These are phyloP conservation scores for Ctenodactylus gundi DNA, from an alignment of 2,113 vertebrate genomes.

Conservation along the genomic window DNA sequence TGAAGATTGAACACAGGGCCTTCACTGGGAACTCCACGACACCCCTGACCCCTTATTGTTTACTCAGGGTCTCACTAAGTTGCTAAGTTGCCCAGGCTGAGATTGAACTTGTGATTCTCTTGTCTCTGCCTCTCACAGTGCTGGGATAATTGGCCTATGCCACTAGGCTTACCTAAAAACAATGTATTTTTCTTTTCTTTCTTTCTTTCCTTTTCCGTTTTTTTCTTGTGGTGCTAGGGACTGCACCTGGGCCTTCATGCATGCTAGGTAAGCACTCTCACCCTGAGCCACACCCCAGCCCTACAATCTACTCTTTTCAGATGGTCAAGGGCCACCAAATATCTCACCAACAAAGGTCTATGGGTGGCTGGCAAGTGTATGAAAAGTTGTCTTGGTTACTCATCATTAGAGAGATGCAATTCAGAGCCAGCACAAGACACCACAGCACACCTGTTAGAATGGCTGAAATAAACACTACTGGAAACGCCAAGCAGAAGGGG, in stretches of 20 bases:
- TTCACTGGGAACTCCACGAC: too few relatives aligned
- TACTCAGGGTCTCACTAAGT: too few relatives aligned
- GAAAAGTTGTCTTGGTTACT: not conserved
- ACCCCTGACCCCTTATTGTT: too few relatives aligned
- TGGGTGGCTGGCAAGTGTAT: not conserved
- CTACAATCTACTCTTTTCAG: not conserved
- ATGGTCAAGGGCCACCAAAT: not conserved
- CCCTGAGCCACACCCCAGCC: not conserved
- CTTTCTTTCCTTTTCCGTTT: too few relatives aligned
- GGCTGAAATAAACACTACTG: not conserved
- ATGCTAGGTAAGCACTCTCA: not conserved
- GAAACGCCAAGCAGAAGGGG: fast-evolving
- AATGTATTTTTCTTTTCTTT: too few relatives aligned
- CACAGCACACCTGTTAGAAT: fast-evolving
- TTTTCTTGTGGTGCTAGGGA: not conserved
- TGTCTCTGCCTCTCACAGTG: too few relatives aligned
- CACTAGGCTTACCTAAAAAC: too few relatives aligned
- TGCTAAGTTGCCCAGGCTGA: too few relatives aligned
- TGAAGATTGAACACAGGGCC: too few relatives aligned
- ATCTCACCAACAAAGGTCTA: not conserved
- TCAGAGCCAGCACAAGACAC: not conserved
- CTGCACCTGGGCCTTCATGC: not conserved
- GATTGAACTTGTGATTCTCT: too few relatives aligned
- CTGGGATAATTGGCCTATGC: too few relatives aligned
- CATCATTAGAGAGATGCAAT: not conserved